Percentiles rank a stretch among this genome's conserved stretches.
Conservation (phyloP, 2,888 invertebrate genomes). For the Sarcophaga variegata region DNA sequence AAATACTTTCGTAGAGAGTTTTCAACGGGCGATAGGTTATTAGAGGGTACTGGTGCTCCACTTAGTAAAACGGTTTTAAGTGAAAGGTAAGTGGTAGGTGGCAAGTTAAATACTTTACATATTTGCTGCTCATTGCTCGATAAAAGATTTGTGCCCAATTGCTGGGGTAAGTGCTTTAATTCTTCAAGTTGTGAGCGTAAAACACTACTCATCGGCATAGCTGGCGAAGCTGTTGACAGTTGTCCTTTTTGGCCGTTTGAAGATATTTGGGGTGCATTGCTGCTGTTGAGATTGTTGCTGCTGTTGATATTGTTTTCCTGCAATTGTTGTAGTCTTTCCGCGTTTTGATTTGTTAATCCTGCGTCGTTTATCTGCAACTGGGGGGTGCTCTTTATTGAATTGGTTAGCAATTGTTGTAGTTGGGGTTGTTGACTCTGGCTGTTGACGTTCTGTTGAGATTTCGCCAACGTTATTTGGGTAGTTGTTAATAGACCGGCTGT, state of each 20-base stretch:
- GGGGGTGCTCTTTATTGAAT: slow-evolving; percentile 64
- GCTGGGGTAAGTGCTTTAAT: slow-evolving; percentile 76
- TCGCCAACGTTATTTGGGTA: slow-evolving; percentile 73
- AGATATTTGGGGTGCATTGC: slow-evolving; percentile 24
- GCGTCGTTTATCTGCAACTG: slow-evolving; percentile 74
- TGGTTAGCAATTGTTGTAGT: slow-evolving; percentile 73
- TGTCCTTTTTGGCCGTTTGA: slow-evolving; percentile 65
- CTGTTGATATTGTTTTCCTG: slow-evolving; percentile 69
- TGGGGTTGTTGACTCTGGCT: slow-evolving; percentile 73
- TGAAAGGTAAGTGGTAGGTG: slow-evolving; percentile 93
- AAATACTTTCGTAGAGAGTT: slow-evolving; percentile 82
- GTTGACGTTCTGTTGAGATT: slow-evolving; percentile 73
- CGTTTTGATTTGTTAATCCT: slow-evolving; percentile 66
- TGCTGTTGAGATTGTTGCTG: slow-evolving; percentile 64
- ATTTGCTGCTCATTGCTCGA: slow-evolving; percentile 88
- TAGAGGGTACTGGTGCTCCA: slow-evolving; percentile 77
- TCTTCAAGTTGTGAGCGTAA: slow-evolving; percentile 81
- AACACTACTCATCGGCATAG: slow-evolving; percentile 83
- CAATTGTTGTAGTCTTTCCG: slow-evolving; percentile 48
- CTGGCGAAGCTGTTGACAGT: slow-evolving; percentile 63
- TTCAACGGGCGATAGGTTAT: slow-evolving; percentile 77
- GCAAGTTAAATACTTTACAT: slow-evolving; percentile 89
- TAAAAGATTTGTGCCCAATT: slow-evolving; percentile 84
- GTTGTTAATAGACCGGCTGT: slow-evolving; percentile 73
- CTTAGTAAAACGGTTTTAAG: slow-evolving; percentile 91